Evolutionary conservation across 1,140 invertebrate species (phyloP), one percentile per base, ranked within the genome.

Genomic region (Cryptotermes secundus): DNA sequence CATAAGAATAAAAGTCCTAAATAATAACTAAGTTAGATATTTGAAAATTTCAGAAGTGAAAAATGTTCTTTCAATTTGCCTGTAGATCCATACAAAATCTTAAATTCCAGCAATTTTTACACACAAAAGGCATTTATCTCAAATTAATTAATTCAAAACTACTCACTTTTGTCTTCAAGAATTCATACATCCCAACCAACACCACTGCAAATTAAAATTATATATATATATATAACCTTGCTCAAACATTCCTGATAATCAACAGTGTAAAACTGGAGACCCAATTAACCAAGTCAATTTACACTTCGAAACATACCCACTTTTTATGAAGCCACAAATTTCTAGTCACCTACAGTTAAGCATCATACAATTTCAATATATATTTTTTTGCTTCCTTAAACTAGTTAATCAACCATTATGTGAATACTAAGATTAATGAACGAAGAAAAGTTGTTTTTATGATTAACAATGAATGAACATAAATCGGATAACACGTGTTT

Each of bases 301-400:
- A 72, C 59, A 72, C 59, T 49, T 49, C 45, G 31, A 72, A 16
- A 72, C 26, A n/a, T 31, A n/a, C 26, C 7, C 26, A 26, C 26
- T 31, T 72, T n/a, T 31, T 26, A 72, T 26, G 4, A 72, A 72
- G 14, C 59, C 59, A 72, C 31, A 72, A 59, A 72, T 31, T 59
- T 59, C 53, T 59, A 59, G 31, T 72, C 59, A 72, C 59, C 59
- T 72, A 72, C 26, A 72, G 59, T 10, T 72, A 72, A 72, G 42
- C 81, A 82, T 45, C 81, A 38, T 82, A 45, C 45, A 82, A 49
- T 34, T 45, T n/a, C 6, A 45, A n/a, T 34, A 42, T 31, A 26
- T n/a, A 45, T 49, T 22, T 81, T 36, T 81, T 14, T 84, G 34
- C 38, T 80, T 84, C 59, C 45, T 84, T 38, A 59, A 84, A 84